Evolutionary conservation across 2,113 vertebrate genomes (phyloP).

Genomic region (Zosterops pallidus): DNA sequence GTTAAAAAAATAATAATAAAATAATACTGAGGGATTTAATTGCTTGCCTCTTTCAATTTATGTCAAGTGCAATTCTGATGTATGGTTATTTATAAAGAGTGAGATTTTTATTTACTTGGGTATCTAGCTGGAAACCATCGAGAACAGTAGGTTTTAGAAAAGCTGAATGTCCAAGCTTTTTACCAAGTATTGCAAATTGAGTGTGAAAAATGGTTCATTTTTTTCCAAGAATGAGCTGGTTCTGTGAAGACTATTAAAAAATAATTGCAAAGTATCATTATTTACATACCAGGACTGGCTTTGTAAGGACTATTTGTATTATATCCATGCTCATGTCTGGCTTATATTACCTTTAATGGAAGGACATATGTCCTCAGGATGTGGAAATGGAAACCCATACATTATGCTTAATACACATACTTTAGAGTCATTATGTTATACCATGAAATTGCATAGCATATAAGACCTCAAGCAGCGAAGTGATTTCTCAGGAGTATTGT

Average conservation of each 20-base stretch:
- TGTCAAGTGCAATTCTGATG: not conserved
- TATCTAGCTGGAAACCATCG: not conserved
- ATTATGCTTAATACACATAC: slow-evolving; percentile 11
- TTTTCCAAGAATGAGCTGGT: not conserved
- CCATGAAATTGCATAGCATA: not conserved
- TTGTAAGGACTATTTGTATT: not conserved
- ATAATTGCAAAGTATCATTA: not conserved
- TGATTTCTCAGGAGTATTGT: not conserved
- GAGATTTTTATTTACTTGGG: not conserved
- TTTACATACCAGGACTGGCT: not conserved
- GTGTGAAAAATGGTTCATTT: not conserved
- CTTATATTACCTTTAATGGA: not conserved
- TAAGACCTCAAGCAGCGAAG: not conserved
- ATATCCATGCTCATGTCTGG: not conserved
- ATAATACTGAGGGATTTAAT: not conserved
- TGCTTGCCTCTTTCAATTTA: not conserved
- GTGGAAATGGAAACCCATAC: slow-evolving; percentile 34
- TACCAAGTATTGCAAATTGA: not conserved
- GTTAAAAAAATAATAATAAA: no score
- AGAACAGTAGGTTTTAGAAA: not conserved
- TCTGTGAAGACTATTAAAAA: not conserved
- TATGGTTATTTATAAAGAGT: not conserved
- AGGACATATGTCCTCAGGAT: not conserved
- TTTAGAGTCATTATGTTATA: not conserved
- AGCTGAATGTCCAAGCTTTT: not conserved